Evolutionary conservation across 2,113 vertebrate genomes (phyloP).

Genomic region (Xenopus borealis): DNA sequence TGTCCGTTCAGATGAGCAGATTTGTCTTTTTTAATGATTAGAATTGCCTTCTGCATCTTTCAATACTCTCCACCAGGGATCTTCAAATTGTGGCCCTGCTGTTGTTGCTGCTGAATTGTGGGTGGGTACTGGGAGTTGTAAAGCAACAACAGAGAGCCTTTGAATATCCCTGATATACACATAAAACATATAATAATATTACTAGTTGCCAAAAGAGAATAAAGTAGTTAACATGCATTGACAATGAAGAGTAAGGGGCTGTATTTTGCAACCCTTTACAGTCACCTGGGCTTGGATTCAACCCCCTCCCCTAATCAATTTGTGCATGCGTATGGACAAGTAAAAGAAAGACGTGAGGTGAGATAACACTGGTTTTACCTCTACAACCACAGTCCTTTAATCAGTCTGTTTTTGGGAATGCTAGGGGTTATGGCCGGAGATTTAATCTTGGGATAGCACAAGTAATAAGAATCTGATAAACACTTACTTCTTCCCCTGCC

Average conservation of each 20-base stretch:
- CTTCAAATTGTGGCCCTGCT: no score
- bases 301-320: constrained; percentile 45
- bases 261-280: constrained; percentile 41
- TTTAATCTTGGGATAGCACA: background rate
- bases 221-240: background rate
- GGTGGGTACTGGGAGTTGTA: background rate
- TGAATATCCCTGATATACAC: constrained; percentile 1
- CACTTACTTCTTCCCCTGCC: background rate
- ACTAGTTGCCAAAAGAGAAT: background rate
- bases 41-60: constrained; percentile 36
- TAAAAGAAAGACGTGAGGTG: constrained; percentile 47
- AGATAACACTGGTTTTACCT: constrained; percentile 40
- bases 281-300: constrained; percentile 42
- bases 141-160: background rate
- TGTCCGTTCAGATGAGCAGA: no score
- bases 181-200: constrained; percentile 14
- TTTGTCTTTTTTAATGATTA: no score
- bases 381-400: constrained; percentile 33
- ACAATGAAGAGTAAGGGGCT: constrained; percentile 39
- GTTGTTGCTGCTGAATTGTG: no score
- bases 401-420: constrained; percentile 18
- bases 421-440: constrained; percentile 8
- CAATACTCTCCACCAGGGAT: background rate
- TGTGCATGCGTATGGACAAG: constrained; percentile 47
- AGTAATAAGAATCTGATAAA: background rate